phyloP scores from a whole-genome alignment of 2,888 invertebrate genomes.

The Pyrrhopygopsis socrates region DNA sequence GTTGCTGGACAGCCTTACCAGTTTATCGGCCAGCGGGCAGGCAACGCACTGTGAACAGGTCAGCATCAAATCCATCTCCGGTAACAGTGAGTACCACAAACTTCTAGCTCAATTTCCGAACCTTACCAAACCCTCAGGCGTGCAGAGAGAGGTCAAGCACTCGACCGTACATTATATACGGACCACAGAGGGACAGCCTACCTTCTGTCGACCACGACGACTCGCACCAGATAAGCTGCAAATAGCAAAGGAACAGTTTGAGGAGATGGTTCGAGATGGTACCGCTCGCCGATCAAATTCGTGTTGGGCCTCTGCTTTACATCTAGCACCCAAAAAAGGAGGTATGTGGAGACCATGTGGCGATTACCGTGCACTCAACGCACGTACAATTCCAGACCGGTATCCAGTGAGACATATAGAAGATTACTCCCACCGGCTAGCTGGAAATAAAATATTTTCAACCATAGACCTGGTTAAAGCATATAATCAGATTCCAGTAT shows the following conservation, averaged over 20 bases:
- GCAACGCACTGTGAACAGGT: too few species aligned
- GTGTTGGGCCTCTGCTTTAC: neutral
- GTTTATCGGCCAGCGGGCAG: too few species aligned
- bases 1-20: neutral
- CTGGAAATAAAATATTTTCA: neutral
- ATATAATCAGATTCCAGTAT: neutral
- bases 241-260: neutral
- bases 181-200: neutral
- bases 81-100: neutral
- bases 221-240: neutral
- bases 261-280: neutral
- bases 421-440: neutral
- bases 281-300: neutral
- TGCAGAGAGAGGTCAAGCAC: neutral
- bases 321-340: slow-evolving; percentile 36
- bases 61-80: neutral
- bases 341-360: slow-evolving; percentile 37
- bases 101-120: neutral
- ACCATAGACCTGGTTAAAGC: neutral
- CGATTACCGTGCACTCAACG: neutral
- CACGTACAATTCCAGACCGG: neutral
- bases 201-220: neutral
- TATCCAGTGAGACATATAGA: neutral
- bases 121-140: neutral
- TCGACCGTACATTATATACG: neutral